Percentiles rank a stretch among this genome's conserved stretches.
These are phyloP conservation scores for Zaprionus kolodkinae DNA, from an alignment of 1,140 invertebrate species.

Conservation along the genomic window DNA sequence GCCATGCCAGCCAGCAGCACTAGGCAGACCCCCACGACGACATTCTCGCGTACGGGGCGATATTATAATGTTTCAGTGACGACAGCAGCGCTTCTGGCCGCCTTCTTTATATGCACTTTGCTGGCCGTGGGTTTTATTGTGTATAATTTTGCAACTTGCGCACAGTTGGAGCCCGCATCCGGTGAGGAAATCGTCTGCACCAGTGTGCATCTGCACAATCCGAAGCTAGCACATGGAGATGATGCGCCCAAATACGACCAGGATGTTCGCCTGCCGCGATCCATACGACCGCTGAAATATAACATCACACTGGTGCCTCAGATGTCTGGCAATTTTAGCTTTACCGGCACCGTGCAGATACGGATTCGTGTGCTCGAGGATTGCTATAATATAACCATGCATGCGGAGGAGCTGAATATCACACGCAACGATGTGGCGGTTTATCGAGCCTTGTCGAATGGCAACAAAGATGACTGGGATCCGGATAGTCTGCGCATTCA, in stretches of 20 bases:
- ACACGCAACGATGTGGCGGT: constrained; percentile 85
- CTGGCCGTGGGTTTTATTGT: constrained; percentile 87
- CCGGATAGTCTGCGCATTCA: constrained; percentile 73
- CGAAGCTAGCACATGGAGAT: constrained; percentile 58
- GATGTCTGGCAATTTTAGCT: constrained; percentile 91
- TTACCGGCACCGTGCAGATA: constrained; percentile 89
- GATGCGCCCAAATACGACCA: constrained; percentile 74
- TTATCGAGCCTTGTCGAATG: constrained; percentile 46
- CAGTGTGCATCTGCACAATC: constrained; percentile 84
- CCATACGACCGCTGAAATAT: constrained; percentile 88
- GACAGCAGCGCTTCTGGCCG: constrained; percentile 64
- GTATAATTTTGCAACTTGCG: constrained; percentile 89
- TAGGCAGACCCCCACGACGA: constrained; percentile 42
- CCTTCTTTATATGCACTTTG: constrained; percentile 75
- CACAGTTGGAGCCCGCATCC: constrained; percentile 80
- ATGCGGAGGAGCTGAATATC: constrained; percentile 89
- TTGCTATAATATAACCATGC: constrained; percentile 91
- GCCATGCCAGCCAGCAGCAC: constrained; percentile 27
- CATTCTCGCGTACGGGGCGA: constrained; percentile 56
- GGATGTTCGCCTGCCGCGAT: constrained; percentile 88
- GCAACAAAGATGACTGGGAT: constrained; percentile 34
- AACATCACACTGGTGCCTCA: constrained; percentile 89
- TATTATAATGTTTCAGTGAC: constrained; percentile 61
- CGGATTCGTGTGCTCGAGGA: constrained; percentile 87
- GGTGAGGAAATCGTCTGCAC: constrained; percentile 76